Conservation (phyloP, 92 coral and sea anemone species). For the Umimayanthus chanpuru region DNA sequence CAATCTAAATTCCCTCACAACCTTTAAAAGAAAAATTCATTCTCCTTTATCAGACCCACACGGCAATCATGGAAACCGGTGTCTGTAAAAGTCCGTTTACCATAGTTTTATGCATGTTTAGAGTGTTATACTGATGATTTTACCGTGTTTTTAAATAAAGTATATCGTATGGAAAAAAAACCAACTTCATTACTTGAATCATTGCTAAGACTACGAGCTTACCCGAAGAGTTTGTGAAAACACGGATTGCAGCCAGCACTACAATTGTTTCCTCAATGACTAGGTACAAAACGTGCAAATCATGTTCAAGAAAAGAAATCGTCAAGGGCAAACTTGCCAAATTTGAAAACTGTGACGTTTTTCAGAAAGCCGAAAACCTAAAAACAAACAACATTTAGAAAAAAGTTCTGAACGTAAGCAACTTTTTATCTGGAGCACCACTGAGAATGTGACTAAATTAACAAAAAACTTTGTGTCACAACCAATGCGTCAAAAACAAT, state of each 20-base stretch:
- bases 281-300: background rate
- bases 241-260: background rate
- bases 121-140: too few species aligned
- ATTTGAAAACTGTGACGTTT: background rate
- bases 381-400: constrained; percentile 2
- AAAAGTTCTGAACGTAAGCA: background rate
- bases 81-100: too few species aligned
- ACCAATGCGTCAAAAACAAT: background rate
- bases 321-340: background rate
- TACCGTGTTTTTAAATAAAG: too few species aligned
- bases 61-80: too few species aligned
- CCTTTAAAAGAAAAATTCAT: too few species aligned
- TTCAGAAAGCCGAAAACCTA: background rate
- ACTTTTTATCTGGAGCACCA: background rate
- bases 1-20: too few species aligned
- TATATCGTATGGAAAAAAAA: too few species aligned
- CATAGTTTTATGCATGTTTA: too few species aligned
- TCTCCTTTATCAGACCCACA: too few species aligned
- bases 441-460: constrained; percentile 19
- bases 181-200: background rate
- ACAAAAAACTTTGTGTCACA: background rate
- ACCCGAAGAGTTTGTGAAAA: too few species aligned
- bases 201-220: background rate
- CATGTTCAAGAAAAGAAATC: background rate
- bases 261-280: background rate